Percentiles rank a stretch among this genome's conserved stretches.
Evolutionary conservation across 2,797 vertebrate species (phyloP).

Genomic region (Oceanodroma leucorhoa): DNA sequence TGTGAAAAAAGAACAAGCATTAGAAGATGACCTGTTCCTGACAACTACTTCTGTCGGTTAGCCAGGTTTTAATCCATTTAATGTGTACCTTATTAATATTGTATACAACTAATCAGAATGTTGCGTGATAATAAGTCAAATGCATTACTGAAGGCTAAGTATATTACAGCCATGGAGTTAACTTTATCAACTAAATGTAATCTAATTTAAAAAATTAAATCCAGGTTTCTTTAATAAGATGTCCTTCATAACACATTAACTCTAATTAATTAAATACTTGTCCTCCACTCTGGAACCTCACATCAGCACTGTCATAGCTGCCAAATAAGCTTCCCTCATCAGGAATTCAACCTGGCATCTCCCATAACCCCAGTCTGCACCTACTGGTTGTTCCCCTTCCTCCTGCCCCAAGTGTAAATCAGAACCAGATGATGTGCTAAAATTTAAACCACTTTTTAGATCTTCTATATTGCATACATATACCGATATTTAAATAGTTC

Average conservation of each 20-base stretch:
- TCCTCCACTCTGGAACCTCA: background rate
- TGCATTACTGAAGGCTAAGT: background rate
- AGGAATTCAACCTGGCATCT: background rate
- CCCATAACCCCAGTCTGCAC: background rate
- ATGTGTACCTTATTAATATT: background rate
- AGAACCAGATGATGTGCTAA: background rate
- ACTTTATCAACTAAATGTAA: slow-evolving; percentile 14
- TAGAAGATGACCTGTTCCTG: background rate
- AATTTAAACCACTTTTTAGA: background rate
- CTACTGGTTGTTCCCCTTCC: background rate
- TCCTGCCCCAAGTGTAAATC: background rate
- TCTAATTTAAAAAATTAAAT: slow-evolving; percentile 31
- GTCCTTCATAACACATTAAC: slow-evolving; percentile 29
- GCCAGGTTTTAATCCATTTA: background rate
- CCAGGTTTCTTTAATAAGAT: background rate
- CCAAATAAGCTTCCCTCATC: background rate
- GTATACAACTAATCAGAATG: background rate
- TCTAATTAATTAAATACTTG: slow-evolving; percentile 1
- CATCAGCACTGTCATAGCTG: background rate
- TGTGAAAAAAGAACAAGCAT: background rate
- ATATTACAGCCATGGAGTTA: background rate
- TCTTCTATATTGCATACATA: background rate
- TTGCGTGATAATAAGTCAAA: background rate
- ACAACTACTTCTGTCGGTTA: background rate
- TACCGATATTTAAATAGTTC: background rate